Base-by-base conservation (phyloP, 2,888 invertebrate genomes). In the Diplazon laetatorius region DNA sequence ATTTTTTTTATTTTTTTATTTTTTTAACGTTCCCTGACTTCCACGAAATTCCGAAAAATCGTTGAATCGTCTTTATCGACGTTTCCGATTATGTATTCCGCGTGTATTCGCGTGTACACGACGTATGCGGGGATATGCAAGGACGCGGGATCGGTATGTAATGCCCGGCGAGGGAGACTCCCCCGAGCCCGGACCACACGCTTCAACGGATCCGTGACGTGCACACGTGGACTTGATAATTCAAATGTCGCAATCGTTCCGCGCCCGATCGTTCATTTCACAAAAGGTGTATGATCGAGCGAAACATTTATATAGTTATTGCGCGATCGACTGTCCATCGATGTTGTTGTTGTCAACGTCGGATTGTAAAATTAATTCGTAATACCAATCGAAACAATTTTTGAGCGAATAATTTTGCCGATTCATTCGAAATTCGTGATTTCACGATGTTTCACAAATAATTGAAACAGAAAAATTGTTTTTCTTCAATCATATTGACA, bases 181-280 rank as follows among this genome's bases (percentile, higher is more conserved):
- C 63, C 59, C 39, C 50, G 16, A 35, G 25, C 37, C 50, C 57
- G 50, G 37, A 37, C 65, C 25, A 76, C 76, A 76, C 76, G 44
- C 76, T 59, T 50, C 65, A 60, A 59, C 60, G 76, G 63, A 59
- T 44, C 42, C 66, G 44, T 30, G 60, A 60, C 44, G 44, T 65
- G 71, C 71, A 66, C 71, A 66, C 65, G 50, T 71, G 25, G 59
- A 76, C 65, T 71, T 37, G 14, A 60, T 71, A 65, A 71, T 71
- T 76, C 35, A 14, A 50, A 44, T 71, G 71, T 66, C 59, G 76
- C 59, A 76, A 76, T 35, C 12, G 66, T 66, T 71, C 44, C n/a
- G n/a, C n/a, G 50, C 37, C 52, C 44, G 50, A 46, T 59, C 42
- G 59, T 59, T 76, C n/a, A 30, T 46, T 55, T 46, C 39, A 60